Evolutionary conservation across 2,113 vertebrate species (phyloP).

Genomic region (Anhinga anhinga): DNA sequence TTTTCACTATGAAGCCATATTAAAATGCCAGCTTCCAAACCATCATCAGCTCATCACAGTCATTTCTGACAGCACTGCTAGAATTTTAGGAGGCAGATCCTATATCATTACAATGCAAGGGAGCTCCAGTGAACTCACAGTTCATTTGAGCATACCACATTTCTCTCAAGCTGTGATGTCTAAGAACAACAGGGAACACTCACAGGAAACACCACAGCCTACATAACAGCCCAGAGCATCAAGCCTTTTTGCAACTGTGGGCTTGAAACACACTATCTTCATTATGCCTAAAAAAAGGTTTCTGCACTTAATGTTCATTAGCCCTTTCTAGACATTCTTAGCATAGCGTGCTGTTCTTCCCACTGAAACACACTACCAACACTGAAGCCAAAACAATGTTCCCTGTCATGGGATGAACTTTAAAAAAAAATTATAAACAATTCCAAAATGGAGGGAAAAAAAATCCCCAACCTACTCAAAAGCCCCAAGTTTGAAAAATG

Average conservation of each 20-base stretch:
- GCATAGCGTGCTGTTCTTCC: not conserved
- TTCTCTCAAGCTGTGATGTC: not conserved
- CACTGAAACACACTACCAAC: not conserved
- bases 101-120: not conserved
- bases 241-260: not conserved
- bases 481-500: not conserved
- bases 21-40: not conserved
- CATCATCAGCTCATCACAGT: not conserved
- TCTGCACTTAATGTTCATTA: conserved; percentile 2
- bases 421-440: not conserved
- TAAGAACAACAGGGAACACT: not conserved
- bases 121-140: not conserved
- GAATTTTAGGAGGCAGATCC: conserved; percentile 8
- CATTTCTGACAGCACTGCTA: conserved; percentile 18
- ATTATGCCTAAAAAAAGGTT: not conserved
- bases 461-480: not conserved
- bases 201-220: not conserved
- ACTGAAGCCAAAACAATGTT: not conserved
- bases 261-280: conserved; percentile 10
- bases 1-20: not conserved
- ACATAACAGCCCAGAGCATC: not conserved
- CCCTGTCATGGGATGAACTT: not conserved
- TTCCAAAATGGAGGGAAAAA: not conserved
- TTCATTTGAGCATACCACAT: not conserved
- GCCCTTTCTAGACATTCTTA: conserved; percentile 45